phyloP scores from a whole-genome alignment of 2,113 vertebrate species.

The Sander lucioperca region DNA sequence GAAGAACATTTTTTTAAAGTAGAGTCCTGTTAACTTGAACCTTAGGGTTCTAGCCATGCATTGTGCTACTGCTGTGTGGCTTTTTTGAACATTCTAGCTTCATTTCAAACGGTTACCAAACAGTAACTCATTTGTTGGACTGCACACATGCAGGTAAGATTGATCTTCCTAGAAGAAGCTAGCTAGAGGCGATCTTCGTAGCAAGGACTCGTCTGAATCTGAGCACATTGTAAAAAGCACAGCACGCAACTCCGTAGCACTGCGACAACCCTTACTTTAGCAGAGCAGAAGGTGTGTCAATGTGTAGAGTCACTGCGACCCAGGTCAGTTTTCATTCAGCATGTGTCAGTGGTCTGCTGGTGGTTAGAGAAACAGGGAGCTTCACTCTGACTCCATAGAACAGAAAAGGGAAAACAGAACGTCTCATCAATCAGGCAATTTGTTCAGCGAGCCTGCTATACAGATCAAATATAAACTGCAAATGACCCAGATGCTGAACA shows the following conservation, averaged over 20 bases:
- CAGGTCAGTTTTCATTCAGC: slow-evolving; percentile 78
- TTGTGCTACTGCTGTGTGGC: slow-evolving; percentile 72
- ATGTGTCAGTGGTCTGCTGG: slow-evolving; percentile 83
- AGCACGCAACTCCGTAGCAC: slow-evolving; percentile 54
- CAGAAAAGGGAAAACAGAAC: slow-evolving; percentile 41
- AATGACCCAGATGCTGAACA: slow-evolving; percentile 73
- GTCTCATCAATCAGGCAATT: slow-evolving; percentile 31
- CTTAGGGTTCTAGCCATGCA: slow-evolving; percentile 66
- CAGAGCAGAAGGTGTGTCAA: slow-evolving; percentile 47
- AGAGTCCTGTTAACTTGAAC: slow-evolving; percentile 73
- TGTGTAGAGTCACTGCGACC: slow-evolving; percentile 52
- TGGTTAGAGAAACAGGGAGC: slow-evolving; percentile 77
- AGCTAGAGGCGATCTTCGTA: slow-evolving; percentile 56
- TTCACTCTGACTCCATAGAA: slow-evolving; percentile 44
- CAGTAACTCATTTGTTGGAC: slow-evolving; percentile 37
- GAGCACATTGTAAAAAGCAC: slow-evolving; percentile 62
- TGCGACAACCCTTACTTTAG: slow-evolving; percentile 56
- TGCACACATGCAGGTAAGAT: slow-evolving; percentile 63
- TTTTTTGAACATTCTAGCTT: slow-evolving; percentile 68
- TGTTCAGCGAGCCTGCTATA: slow-evolving; percentile 32
- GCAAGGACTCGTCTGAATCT: slow-evolving; percentile 42
- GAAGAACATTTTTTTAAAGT: slow-evolving; percentile 4
- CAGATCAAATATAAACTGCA: slow-evolving; percentile 54
- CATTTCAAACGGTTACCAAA: slow-evolving; percentile 56
- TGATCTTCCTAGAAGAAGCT: slow-evolving; percentile 64